A percentile compares a stretch with the other conserved stretches of the same genome.
phyloP scores from a whole-genome alignment of 2,797 vertebrate genomes.

The Anomalospiza imberbis region DNA sequence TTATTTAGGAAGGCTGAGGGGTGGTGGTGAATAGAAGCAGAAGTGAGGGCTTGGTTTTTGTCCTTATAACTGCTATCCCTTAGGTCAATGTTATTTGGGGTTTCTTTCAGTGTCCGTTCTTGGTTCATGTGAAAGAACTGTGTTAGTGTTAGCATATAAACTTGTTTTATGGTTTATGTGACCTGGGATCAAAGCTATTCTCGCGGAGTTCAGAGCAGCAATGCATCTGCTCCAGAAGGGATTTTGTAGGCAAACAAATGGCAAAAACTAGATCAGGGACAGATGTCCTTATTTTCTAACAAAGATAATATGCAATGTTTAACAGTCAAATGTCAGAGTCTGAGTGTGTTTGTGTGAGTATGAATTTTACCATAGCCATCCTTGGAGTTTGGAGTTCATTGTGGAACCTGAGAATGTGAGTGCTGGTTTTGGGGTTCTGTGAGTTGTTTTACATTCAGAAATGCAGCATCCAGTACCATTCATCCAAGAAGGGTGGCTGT shows the following conservation, averaged over 20 bases:
- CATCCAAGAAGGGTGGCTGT: accelerated
- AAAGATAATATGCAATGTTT: background rate
- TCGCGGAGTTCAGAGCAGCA: background rate
- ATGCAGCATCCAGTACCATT: background rate
- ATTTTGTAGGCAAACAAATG: conserved; percentile 15
- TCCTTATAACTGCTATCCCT: background rate
- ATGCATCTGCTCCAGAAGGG: background rate
- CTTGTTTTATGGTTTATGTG: background rate
- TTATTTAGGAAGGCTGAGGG: background rate
- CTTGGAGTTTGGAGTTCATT: background rate
- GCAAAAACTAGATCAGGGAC: background rate
- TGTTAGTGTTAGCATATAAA: background rate
- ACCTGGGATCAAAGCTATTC: conserved; percentile 12
- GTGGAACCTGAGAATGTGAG: background rate
- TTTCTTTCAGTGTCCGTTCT: background rate
- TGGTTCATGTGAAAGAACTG: conserved; percentile 32
- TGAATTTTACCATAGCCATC: background rate
- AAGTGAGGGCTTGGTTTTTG: background rate
- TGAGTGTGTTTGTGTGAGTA: background rate
- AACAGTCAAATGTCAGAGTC: background rate
- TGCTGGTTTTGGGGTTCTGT: background rate
- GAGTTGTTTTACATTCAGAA: background rate
- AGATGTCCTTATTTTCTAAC: background rate
- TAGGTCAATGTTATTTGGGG: background rate
- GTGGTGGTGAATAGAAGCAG: background rate